Conservation (phyloP, 2,113 vertebrate species). For the Onychostruthus taczanowskii region DNA sequence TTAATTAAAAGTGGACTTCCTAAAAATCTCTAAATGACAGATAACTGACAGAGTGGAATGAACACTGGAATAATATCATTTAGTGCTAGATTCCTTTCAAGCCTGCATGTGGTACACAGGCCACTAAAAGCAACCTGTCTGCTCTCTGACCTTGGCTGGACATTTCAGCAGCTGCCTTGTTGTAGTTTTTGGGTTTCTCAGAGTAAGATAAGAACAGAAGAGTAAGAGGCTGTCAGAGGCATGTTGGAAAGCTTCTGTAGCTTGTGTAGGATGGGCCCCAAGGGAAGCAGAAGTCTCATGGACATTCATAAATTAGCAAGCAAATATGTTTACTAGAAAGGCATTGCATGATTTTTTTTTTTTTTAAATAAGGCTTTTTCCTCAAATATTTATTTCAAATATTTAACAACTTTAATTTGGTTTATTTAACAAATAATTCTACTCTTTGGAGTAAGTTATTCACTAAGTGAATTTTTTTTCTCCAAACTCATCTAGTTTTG, state of each 20-base stretch:
- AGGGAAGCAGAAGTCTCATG: neutral
- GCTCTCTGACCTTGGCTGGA: neutral
- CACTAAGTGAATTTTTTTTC: fast-evolving
- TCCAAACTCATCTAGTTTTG: neutral
- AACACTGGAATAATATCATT: neutral
- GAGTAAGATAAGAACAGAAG: neutral
- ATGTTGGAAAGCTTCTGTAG: neutral
- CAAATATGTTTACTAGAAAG: neutral
- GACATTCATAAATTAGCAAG: neutral
- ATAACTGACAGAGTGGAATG: neutral
- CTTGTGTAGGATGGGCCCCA: neutral
- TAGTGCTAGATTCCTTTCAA: neutral
- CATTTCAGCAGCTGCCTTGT: neutral
- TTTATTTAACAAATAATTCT: neutral
- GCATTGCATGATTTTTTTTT: neutral
- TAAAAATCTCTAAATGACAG: neutral
- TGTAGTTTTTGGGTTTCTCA: neutral
- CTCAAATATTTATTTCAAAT: neutral
- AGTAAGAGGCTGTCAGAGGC: neutral
- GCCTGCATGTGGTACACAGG: neutral
- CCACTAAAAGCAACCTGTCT: neutral
- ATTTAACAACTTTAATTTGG: neutral
- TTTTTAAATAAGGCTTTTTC: neutral
- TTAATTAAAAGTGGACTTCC: neutral
- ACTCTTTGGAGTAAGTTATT: neutral